Percentiles rank a stretch among this genome's conserved stretches.
Conservation (phyloP, 2,797 vertebrate genomes). For the Tapirus indicus region DNA sequence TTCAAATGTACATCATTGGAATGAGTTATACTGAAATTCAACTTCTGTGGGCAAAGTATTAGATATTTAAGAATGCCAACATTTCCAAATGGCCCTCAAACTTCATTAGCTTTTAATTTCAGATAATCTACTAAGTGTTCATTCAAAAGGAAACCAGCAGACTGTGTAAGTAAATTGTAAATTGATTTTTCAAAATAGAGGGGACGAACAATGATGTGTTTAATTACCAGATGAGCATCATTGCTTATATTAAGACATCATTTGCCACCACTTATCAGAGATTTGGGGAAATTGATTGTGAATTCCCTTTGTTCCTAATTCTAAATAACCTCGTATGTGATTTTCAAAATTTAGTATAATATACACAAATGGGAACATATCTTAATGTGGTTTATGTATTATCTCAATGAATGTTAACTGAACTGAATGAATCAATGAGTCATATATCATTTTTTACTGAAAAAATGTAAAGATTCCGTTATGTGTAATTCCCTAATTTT, state of each 20-base stretch:
- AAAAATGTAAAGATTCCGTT: neutral
- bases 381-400: neutral
- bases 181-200: slow-evolving; percentile 67
- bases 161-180: slow-evolving; percentile 74
- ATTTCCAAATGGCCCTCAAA: slow-evolving; percentile 72
- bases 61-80: slow-evolving; percentile 27
- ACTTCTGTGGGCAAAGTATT: slow-evolving; percentile 39
- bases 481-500: neutral
- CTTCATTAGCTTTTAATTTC: slow-evolving; percentile 81
- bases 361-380: neutral
- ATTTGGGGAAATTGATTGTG: slow-evolving; percentile 1
- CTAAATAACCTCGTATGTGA: neutral
- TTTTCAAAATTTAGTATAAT: slow-evolving; percentile 30
- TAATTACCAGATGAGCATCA: slow-evolving; percentile 65
- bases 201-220: slow-evolving; percentile 15
- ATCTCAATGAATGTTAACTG: neutral
- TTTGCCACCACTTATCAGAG: slow-evolving; percentile 37
- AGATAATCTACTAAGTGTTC: slow-evolving; percentile 70
- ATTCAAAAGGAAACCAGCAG: slow-evolving; percentile 76
- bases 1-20: neutral
- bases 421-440: neutral
- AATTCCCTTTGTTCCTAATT: neutral
- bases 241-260: slow-evolving; percentile 57
- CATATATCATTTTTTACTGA: neutral
- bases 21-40: neutral